Percentiles rank a stretch among this genome's conserved stretches.
Conservation (phyloP, 1,140 invertebrate genomes). For the Cecropterus lyciades region DNA sequence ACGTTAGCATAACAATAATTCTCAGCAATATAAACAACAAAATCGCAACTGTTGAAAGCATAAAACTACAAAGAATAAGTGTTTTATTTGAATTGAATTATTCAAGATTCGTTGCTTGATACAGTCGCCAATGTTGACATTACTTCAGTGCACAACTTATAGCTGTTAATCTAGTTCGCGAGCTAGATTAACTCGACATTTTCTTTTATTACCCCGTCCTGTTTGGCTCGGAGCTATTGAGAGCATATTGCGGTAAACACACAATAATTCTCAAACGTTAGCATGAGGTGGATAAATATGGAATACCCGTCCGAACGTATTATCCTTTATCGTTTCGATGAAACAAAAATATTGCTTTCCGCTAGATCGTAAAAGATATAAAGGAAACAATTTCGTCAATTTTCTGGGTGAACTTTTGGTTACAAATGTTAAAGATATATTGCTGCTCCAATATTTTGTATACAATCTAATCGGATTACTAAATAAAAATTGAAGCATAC, state of each 20-base stretch:
- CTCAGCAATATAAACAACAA: not conserved
- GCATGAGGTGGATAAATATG: constrained; percentile 26
- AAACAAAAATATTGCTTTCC: constrained; percentile 18
- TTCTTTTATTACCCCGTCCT: constrained; percentile 27
- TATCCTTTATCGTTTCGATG: constrained; percentile 23
- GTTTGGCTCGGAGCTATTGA: constrained; percentile 26
- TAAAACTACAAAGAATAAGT: not conserved
- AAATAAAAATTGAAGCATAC: too few species aligned
- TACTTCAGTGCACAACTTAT: constrained; percentile 23
- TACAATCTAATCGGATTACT: too few species aligned
- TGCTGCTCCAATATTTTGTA: too few species aligned
- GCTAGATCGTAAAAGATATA: constrained; percentile 10
- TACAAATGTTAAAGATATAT: constrained; percentile 5
- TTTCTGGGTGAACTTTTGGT: not conserved
- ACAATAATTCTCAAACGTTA: constrained; percentile 21
- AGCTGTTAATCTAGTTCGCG: constrained; percentile 29
- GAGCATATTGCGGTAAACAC: constrained; percentile 32
- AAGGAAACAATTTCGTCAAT: constrained; percentile 5
- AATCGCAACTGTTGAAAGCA: not conserved
- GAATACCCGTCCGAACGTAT: constrained; percentile 11
- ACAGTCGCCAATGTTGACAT: constrained; percentile 3
- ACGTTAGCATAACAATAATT: not conserved
- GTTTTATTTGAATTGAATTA: constrained; percentile 9
- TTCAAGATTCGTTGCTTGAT: constrained; percentile 9
- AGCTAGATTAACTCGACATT: constrained; percentile 21